phyloP scores from a whole-genome alignment of 2,113 vertebrate genomes.

The Pelvicachromis taeniatus region DNA sequence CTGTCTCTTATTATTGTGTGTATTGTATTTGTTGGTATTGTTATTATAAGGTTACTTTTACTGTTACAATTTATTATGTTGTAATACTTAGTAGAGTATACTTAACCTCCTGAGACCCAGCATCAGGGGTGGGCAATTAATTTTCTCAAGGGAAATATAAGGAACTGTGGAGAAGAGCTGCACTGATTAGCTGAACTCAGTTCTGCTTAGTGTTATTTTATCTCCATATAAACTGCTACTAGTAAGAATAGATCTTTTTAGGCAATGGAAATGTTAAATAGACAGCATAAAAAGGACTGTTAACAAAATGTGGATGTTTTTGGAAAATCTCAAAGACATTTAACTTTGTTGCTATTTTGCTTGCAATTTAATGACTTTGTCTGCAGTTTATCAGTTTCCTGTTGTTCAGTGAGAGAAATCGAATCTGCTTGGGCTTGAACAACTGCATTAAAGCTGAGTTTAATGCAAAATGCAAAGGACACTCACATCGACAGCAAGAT shows the following conservation, averaged over 20 bases:
- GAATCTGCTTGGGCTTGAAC: not conserved
- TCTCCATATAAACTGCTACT: not conserved
- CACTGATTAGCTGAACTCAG: not conserved
- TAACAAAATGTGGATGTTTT: not conserved
- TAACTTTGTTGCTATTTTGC: not conserved
- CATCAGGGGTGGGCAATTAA: too few species aligned
- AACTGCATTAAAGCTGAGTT: not conserved
- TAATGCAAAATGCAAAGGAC: not conserved
- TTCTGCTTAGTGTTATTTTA: not conserved
- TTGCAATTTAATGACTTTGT: not conserved
- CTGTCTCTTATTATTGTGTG: not conserved
- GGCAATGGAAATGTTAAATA: not conserved
- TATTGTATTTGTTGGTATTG: not conserved
- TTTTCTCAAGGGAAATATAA: too few species aligned
- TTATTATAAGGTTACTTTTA: not conserved
- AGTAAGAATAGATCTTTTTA: not conserved
- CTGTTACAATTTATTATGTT: not conserved
- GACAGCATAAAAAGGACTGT: not conserved
- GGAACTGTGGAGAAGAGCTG: not conserved
- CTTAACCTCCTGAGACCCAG: not conserved
- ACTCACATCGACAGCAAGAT: not conserved
- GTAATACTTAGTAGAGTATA: not conserved
- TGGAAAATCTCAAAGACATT: not conserved
- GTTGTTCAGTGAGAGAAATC: not conserved
- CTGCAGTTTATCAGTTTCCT: not conserved